Evolutionary conservation across 1,140 invertebrate genomes (phyloP), one percentile per base, ranked within the genome.

Genomic region (Hirudo medicinalis): DNA sequence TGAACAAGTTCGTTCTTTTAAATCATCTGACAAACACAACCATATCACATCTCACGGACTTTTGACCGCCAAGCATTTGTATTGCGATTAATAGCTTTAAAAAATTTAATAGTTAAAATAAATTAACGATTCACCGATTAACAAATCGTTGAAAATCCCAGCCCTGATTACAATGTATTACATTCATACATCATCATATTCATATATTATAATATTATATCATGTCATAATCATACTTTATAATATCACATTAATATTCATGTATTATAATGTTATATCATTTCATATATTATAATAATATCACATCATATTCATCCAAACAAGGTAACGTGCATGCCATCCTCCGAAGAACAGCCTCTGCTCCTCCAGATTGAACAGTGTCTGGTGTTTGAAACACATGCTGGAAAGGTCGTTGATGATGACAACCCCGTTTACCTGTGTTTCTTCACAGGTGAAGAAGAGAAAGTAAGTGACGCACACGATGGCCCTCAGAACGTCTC

Each of bases 301-400:
- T 49, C 4, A 49, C 15, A 49, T 36, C 2, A 6, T 36, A 49
- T 49, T 49, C 43, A 49, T 49, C 9, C 11, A 32, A 32, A 32
- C 1, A 63, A 27, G 11, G 8, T 68, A 36, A 53, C 73, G 67
- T 25, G 71, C 73, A 40, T 74, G 73, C 73, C 70, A 71, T 29
- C 71, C 63, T 20, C 66, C 40, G 32, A 32, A 36, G 32, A 74
- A 71, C 36, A 29, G 36, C 36, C 54, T 71, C 70, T 27, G 54
- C 9, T 74, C 73, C 19, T 69, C 70, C 57, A 74, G 17, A 2
- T n/a, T 54, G n/a, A 71, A 53, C 15, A 40, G 22, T 11, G 40
- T 71, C 27, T 67, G 70, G 43, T 74, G 73, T 29, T 67, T 72
- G 27, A 71, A 49, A 36, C 70, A 72, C 68, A 72, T 60, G 29